Conservation (phyloP, 2,113 vertebrate genomes). For the Osmerus mordax region DNA sequence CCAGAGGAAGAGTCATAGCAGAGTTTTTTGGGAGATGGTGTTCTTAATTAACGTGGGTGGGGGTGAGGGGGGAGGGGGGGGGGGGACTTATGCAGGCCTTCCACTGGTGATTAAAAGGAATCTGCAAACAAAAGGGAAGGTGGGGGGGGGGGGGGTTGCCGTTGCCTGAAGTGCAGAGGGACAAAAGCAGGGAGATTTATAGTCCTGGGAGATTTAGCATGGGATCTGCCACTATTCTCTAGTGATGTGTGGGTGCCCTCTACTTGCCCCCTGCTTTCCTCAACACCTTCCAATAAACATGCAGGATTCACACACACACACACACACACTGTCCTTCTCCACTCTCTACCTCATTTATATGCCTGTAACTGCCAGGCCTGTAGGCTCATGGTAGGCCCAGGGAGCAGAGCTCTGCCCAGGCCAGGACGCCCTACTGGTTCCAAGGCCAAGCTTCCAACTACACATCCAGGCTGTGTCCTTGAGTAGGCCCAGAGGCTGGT, state of each 20-base stretch:
- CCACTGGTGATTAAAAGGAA: slow-evolving; percentile 51
- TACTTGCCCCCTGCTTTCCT: slow-evolving; percentile 14
- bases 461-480: slow-evolving; percentile 13
- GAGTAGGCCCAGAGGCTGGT: slow-evolving; percentile 16
- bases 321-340: slow-evolving; percentile 4
- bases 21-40: slow-evolving; percentile 32
- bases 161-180: slow-evolving; percentile 20
- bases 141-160: not conserved
- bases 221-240: slow-evolving; percentile 32
- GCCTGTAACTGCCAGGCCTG: not conserved
- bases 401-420: not conserved
- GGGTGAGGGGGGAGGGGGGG: not conserved
- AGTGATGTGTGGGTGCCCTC: slow-evolving; percentile 43
- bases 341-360: not conserved
- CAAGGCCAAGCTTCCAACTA: not conserved
- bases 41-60: slow-evolving; percentile 52
- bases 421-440: not conserved
- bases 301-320: not conserved
- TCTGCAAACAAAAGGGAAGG: not conserved
- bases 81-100: slow-evolving; percentile 16
- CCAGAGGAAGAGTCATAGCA: slow-evolving; percentile 41
- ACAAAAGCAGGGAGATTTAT: slow-evolving; percentile 45
- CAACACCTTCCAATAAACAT: slow-evolving; percentile 1
- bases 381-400: not conserved
- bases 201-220: slow-evolving; percentile 35